These are phyloP conservation scores for Gallinago stenura DNA, from an alignment of 2,797 vertebrate genomes.

Conservation along the genomic window DNA sequence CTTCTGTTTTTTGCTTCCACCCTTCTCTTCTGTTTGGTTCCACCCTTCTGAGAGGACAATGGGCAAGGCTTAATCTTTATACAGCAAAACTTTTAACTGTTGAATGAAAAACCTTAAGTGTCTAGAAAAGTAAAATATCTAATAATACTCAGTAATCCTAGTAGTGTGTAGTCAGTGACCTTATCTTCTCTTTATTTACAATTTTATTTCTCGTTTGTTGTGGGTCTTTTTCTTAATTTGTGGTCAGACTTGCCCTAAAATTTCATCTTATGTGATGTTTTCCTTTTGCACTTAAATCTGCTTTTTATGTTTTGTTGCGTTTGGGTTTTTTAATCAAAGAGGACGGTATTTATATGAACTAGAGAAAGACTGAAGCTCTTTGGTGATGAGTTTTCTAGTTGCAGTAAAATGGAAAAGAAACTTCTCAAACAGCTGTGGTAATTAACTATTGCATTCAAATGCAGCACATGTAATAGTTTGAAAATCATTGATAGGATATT, in stretches of 20 bases:
- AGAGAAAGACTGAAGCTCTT: background rate
- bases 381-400: background rate
- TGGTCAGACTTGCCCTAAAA: background rate
- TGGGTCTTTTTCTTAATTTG: background rate
- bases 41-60: background rate
- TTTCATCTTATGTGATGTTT: background rate
- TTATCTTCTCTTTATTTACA: background rate
- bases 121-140: background rate
- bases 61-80: background rate
- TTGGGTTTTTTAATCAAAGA: background rate
- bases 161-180: background rate
- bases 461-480: background rate
- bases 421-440: background rate
- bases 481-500: background rate
- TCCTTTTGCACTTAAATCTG: background rate
- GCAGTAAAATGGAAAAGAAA: background rate
- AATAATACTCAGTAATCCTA: background rate
- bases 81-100: background rate
- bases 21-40: too few species aligned
- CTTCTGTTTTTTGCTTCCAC: fast-evolving
- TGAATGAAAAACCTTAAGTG: background rate
- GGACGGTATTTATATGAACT: too few species aligned
- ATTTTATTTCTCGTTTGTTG: background rate
- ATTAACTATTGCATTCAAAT: background rate
- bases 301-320: background rate